phyloP scores from a whole-genome alignment of 2,888 invertebrate genomes.

The Tenodera sinensis region DNA sequence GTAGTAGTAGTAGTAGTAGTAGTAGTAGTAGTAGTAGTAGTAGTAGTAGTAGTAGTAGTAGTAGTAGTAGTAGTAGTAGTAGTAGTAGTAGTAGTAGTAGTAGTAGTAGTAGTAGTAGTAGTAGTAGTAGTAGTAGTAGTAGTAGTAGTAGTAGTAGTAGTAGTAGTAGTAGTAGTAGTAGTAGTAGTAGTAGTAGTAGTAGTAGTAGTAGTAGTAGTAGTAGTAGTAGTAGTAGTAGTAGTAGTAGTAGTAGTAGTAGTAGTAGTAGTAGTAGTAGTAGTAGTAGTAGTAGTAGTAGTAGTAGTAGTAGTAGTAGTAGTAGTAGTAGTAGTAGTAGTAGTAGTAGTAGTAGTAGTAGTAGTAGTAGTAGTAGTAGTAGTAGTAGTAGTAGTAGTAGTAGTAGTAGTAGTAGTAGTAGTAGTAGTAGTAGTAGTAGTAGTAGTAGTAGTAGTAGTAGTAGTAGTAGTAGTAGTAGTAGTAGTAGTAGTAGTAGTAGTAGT shows the following conservation, averaged over 20 bases:
- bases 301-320: neutral
- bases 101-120: neutral
- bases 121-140: neutral
- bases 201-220: neutral
- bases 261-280: neutral
- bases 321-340: neutral
- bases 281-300: neutral
- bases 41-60: neutral
- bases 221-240: neutral
- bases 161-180: neutral
- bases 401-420: neutral
- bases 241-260: neutral
- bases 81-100: neutral
- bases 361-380: neutral
- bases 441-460: neutral
- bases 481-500: neutral
- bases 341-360: neutral
- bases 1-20: neutral
- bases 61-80: neutral
- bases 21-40: neutral
- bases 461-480: neutral
- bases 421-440: neutral
- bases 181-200: neutral
- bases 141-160: slow-evolving; percentile 3
- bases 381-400: neutral